phyloP scores from a whole-genome alignment of 2,888 invertebrate genomes.

The Crepidodera aurea region DNA sequence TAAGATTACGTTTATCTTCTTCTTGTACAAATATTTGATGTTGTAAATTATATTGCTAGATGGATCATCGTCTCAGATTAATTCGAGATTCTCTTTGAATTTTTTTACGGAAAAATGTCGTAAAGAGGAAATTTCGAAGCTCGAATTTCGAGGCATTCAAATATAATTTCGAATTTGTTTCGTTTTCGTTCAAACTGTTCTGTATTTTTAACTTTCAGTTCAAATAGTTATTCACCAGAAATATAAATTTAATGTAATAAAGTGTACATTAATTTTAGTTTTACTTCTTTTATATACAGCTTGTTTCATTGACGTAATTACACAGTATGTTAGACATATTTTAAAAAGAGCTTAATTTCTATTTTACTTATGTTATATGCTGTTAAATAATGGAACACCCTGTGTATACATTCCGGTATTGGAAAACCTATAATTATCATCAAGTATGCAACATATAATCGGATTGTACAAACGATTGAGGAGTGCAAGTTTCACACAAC shows the following conservation, averaged over 20 bases:
- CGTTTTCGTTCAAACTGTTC: not conserved
- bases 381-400: too few species aligned
- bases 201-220: not conserved
- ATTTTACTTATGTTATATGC: too few species aligned
- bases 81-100: not conserved
- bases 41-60: conserved; percentile 18
- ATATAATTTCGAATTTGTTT: too few species aligned
- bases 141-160: not conserved
- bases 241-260: too few species aligned
- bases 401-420: too few species aligned
- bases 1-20: conserved; percentile 29
- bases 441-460: conserved; percentile 16
- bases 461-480: conserved; percentile 17
- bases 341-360: too few species aligned
- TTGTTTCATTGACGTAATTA: too few species aligned
- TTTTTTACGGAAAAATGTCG: not conserved
- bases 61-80: conserved; percentile 13
- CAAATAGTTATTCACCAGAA: too few species aligned
- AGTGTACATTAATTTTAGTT: too few species aligned
- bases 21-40: conserved; percentile 17
- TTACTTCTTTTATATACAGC: too few species aligned
- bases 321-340: too few species aligned
- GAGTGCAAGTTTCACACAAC: conserved; percentile 15
- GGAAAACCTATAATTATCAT: conserved; percentile 9
- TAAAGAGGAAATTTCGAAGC: not conserved